phyloP scores from a whole-genome alignment of 2,113 vertebrate species.

The Panthera leo region DNA sequence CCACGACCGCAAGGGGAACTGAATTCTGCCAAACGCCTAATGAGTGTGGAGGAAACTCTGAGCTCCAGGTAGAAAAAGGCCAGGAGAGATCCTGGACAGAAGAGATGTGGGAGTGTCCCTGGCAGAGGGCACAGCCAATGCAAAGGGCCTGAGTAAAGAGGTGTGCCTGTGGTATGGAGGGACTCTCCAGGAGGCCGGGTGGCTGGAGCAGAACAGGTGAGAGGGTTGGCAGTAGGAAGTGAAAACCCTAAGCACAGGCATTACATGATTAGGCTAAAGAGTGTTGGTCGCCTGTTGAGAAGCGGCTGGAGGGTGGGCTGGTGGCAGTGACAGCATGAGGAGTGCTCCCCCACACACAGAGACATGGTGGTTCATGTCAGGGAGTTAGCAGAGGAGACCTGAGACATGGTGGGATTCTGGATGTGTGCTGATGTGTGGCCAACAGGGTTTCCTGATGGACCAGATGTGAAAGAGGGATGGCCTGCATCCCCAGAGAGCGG shows the following conservation, averaged over 20 bases:
- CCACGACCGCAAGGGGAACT: not conserved
- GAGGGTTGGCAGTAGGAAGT: not conserved
- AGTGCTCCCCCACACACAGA: not conserved
- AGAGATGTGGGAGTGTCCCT: not conserved
- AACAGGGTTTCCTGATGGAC: not conserved
- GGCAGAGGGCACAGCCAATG: not conserved
- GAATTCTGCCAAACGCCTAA: not conserved
- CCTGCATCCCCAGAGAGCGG: fast-evolving
- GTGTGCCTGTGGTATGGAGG: not conserved
- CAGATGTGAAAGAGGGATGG: no score
- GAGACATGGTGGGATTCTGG: not conserved
- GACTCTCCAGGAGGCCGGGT: not conserved
- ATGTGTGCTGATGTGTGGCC: not conserved
- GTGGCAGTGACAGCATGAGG: not conserved
- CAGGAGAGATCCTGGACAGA: not conserved
- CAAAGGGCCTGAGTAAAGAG: not conserved
- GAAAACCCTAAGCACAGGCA: not conserved
- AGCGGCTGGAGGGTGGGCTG: not conserved
- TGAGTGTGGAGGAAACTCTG: not conserved
- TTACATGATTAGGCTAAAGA: no score
- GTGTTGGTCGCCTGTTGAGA: not conserved
- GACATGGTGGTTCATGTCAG: not conserved
- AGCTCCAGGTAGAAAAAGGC: not conserved
- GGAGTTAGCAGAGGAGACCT: not conserved
- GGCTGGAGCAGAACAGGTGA: not conserved